phyloP scores from a whole-genome alignment of 2,888 invertebrate species.

The Brachyptera putata region DNA sequence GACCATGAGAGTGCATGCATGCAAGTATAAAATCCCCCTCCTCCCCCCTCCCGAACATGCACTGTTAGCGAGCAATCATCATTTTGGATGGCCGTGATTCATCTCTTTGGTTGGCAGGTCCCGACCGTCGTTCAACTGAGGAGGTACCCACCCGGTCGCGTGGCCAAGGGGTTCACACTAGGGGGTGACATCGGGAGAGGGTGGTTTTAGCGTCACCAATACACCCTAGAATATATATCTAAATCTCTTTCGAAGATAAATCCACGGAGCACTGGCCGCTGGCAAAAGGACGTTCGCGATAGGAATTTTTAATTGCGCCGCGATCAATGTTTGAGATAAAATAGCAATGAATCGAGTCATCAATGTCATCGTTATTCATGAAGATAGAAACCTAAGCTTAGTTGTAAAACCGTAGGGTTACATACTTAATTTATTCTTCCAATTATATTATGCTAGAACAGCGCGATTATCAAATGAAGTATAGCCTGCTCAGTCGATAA shows the following conservation, averaged over 20 bases:
- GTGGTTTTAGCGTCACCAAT: slow-evolving; percentile 22
- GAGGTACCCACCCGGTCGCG: slow-evolving; percentile 18
- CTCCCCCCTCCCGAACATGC: background rate
- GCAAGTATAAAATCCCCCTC: background rate
- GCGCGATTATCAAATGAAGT: no score
- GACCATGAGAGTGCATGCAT: slow-evolving; percentile 2
- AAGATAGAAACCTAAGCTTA: slow-evolving; percentile 4
- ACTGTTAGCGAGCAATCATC: slow-evolving; percentile 15
- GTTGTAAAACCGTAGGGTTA: slow-evolving; percentile 9
- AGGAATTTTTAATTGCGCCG: slow-evolving; percentile 18
- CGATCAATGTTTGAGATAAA: slow-evolving; percentile 19
- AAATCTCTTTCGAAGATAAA: slow-evolving; percentile 16
- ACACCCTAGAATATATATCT: slow-evolving; percentile 13
- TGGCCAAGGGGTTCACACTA: slow-evolving; percentile 10
- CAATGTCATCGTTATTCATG: slow-evolving; percentile 11
- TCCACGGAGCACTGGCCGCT: background rate
- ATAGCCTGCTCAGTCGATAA: background rate
- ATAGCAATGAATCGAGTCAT: slow-evolving; percentile 9
- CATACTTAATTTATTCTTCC: slow-evolving; percentile 9
- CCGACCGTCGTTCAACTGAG: no score
- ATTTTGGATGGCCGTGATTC: slow-evolving; percentile 10
- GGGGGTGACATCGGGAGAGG: slow-evolving; percentile 15
- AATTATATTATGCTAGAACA: no score
- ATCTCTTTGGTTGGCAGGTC: background rate
- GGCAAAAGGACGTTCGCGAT: background rate